phyloP scores from a whole-genome alignment of 2,888 invertebrate genomes.

The Biston betularia region DNA sequence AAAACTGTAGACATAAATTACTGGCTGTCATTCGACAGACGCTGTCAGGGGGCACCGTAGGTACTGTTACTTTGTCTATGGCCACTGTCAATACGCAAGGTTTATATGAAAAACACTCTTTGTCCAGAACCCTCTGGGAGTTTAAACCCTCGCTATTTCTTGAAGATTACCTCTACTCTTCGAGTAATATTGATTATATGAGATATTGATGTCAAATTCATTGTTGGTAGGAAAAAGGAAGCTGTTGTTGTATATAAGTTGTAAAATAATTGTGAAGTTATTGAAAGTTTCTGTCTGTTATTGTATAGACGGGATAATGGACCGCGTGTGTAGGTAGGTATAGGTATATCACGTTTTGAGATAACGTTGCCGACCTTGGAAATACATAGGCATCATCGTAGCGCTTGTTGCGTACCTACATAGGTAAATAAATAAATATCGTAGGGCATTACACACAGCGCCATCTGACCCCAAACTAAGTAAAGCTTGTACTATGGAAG shows the following conservation, averaged over 20 bases:
- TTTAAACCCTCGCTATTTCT: conserved; percentile 58
- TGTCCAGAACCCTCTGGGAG: conserved; percentile 53
- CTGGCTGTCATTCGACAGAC: conserved; percentile 42
- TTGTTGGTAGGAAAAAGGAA: conserved; percentile 23
- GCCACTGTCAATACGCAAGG: conserved; percentile 32
- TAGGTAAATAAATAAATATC: too few relatives aligned
- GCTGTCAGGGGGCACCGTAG: conserved; percentile 36
- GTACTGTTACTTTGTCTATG: neutral
- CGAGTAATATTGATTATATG: conserved; percentile 53
- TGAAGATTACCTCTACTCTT: conserved; percentile 51
- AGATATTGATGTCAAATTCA: conserved; percentile 36
- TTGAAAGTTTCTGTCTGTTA: conserved; percentile 1
- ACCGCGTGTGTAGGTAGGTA: too few relatives aligned
- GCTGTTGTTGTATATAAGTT: too few relatives aligned
- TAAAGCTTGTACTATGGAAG: too few relatives aligned
- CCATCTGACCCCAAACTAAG: too few relatives aligned
- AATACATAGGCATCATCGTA: too few relatives aligned
- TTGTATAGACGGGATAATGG: too few relatives aligned
- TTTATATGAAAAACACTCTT: conserved; percentile 57
- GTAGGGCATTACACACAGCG: too few relatives aligned
- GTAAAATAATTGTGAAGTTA: too few relatives aligned
- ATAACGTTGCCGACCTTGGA: too few relatives aligned
- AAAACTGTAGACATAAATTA: conserved; percentile 49
- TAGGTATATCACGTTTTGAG: too few relatives aligned
- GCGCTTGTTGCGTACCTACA: too few relatives aligned